phyloP scores from a whole-genome alignment of 2,113 vertebrate genomes.

The Astatotilapia flaviijosephi region DNA sequence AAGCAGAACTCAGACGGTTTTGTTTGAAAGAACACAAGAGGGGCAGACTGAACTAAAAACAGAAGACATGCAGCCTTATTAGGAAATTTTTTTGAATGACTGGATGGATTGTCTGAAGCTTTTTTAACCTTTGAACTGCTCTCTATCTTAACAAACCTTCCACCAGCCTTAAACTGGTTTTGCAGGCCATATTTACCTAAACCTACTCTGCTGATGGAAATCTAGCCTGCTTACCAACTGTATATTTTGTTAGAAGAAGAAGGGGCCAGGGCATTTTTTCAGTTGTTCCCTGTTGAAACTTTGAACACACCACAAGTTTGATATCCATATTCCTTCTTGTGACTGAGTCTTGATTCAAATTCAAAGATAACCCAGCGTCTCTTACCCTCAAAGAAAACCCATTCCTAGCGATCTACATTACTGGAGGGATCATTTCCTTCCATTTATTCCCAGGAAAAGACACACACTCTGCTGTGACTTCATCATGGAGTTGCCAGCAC shows the following conservation, averaged over 20 bases:
- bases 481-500: slow-evolving; percentile 73
- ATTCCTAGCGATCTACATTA: not conserved
- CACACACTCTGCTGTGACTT: not conserved
- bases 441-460: not conserved
- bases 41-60: not conserved
- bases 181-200: not conserved
- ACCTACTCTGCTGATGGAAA: not conserved
- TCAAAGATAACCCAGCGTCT: not conserved
- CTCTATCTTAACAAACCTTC: not conserved
- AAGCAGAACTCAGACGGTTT: slow-evolving; percentile 3
- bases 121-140: not conserved
- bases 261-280: not conserved
- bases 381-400: not conserved
- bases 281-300: not conserved
- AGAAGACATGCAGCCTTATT: not conserved
- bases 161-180: slow-evolving; percentile 11
- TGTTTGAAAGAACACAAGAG: not conserved
- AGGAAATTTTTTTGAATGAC: not conserved
- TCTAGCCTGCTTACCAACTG: not conserved
- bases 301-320: not conserved
- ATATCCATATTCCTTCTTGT: not conserved
- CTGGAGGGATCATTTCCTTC: not conserved
- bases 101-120: not conserved
- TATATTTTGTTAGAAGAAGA: not conserved
- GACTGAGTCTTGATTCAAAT: not conserved